Base-by-base conservation (phyloP, 2,113 vertebrate species). In the Hucho hucho region DNA sequence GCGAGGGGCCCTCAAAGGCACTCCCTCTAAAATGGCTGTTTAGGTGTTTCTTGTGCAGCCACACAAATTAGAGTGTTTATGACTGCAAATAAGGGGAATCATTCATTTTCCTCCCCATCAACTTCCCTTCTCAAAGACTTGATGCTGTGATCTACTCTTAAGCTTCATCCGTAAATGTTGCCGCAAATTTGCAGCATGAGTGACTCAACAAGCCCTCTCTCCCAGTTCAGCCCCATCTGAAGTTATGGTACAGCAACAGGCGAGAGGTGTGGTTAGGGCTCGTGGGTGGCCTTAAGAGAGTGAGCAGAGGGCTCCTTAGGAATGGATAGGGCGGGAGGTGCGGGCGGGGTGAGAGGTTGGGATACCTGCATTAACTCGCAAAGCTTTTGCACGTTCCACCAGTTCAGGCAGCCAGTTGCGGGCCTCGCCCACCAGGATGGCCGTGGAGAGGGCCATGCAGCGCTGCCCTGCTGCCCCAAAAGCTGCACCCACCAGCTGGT, bases 401-500 rank as follows among this genome's bases (percentile, higher is more conserved):
- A 98, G 91, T 86, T 99, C 97, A 79, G 96, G 96, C 76, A 99
- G 88, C 97, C 97, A 99, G 83, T 89, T 89, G 70, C 90, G 93
- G 12, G 96, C 93, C 87, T 97, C 96, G 47, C 96, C 98, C 61
- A 99, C 95, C 49, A 98, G 85, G 87, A 98, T 83, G 76, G 97
- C 96, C 6, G 97, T 97, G 79, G 97, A 99, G 43, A 99, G 92
- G n/a, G 98, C 97, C 98, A 99, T 99, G 84, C 98, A 99, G 75
- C 97, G 96, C 75, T 99, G 98, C 37, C 98, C 98, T 6, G 97
- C 98, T 64, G 97, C 97, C 84, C 98, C 97, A 73, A 99, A 99
- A 28, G 97, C 97, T 37, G 98, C 97, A 18, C 97, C 98, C 76
- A 98, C 96, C 67, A 99, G 92, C 89, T 98, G 97, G 90, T 98